Evolutionary conservation across 2,888 invertebrate species (phyloP), one percentile per base, ranked within the genome.

Genomic region (Cantharis lateralis): DNA sequence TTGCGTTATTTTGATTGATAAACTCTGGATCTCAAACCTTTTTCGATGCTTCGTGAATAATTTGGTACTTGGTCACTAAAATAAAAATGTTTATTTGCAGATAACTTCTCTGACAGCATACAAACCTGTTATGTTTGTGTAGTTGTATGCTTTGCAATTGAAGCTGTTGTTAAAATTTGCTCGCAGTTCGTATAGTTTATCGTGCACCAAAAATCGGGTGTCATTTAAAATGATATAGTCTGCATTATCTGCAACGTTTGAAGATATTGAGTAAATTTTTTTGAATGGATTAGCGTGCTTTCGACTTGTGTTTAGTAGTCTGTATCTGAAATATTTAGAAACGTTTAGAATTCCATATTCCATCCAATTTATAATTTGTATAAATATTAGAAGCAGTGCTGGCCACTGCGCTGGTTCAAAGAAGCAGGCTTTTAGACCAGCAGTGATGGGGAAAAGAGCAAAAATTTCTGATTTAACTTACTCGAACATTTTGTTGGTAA

Each of bases 121-220:
- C 48, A 10, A 73, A 77, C 76, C 20, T 26, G 70, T 77, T 62
- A 77, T 66, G 15, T 71, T 71, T 1, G 71, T 68, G 20, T 77
- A 68, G n/a, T 61, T 66, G n/a, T 70, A 20, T 4, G 70, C 64
- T 62, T 71, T 74, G 48, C 77, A 77, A 62, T 71, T 61, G 62
- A 73, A 79, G 28, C 24, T 76, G 18, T 79, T 79, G 61, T 76
- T 75, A 63, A 79, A 79, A n/a, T 26, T 68, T 10, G 76, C 77
- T 68, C 64, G 68, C 20, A 79, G 32, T 9, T 76, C 69, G 26
- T 78, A 78, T 11, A 11, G 68, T 13, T 64, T 66, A 3, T 72
- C 70, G 5, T 15, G 28, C 7, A 32, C 68, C 24, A 76, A 48
- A 18, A 63, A 15, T n/a, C 69, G 32, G 0, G 66, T 71, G 20